Base-by-base conservation (phyloP, 2,113 vertebrate species). In the Sander lucioperca region DNA sequence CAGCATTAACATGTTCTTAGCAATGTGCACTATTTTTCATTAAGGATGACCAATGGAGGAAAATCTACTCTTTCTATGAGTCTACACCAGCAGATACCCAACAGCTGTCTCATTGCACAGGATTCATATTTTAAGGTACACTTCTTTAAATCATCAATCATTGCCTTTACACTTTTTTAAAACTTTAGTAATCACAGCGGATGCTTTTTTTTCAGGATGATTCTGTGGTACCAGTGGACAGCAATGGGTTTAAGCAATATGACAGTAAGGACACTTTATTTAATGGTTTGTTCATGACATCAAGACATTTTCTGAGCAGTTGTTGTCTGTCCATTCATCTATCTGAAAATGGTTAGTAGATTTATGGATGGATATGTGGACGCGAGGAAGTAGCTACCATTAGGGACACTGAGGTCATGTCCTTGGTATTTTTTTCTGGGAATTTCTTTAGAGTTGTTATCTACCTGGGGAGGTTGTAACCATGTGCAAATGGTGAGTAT, bases 61-160 rank as follows among this genome's bases (percentile, higher is more conserved):
- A 99, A 99, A 92, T 96, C 97, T 27, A 99, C 97, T 0, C 91
- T 99, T 71, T 95, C 98, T 66, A 89, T 79, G 82, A 95, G 92
- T 72, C 95, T 99, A 64, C 95, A 96, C 78, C 89, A 96, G 87
- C 84, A 84, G 70, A 93, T 98, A 78, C 95, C 95, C 57, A 97
- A 96, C 85, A 97, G 97, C 90, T 95, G 92, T 82, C 59, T 96
- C 66, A 95, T 99, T 72, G 96, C 94, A 83, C 98, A 99, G 86
- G 98, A 99, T 86, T 90, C 95, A 43, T 99, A 97, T 91, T 99
- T 99, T 92, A 99, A 99, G 96, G 97, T 99, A 95, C 10, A 27
- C 6, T 25, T 62, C 3, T 58, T 47, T 23, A 25, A 10, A 16
- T n/a, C 7, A 25, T 8, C 27, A 27, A 19, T 16, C 3, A 18